phyloP scores from a whole-genome alignment of 2,797 vertebrate species.

The Helostoma temminkii region DNA sequence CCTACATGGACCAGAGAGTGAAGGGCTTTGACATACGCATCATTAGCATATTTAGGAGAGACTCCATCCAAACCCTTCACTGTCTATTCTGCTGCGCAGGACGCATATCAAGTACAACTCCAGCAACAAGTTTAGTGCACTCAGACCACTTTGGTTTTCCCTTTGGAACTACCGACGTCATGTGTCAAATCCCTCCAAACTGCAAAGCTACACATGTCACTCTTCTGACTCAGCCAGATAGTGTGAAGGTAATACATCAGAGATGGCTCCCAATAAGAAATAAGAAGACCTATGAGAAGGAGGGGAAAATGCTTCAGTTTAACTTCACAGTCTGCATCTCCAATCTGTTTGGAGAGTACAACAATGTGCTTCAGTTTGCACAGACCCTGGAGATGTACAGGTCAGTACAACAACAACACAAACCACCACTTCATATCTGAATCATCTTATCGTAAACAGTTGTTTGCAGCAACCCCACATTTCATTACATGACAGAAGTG shows the following conservation, averaged over 20 bases:
- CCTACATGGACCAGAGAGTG: conserved; percentile 67
- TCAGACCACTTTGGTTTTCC: conserved; percentile 68
- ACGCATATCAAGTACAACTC: not conserved
- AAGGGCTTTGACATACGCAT: conserved; percentile 50
- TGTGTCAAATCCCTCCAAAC: conserved; percentile 68
- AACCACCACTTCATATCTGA: too few species aligned
- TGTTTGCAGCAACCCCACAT: too few species aligned
- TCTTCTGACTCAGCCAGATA: conserved; percentile 2
- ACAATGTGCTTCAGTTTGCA: too few species aligned
- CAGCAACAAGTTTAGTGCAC: conserved; percentile 42
- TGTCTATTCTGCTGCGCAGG: conserved; percentile 69
- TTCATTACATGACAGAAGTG: too few species aligned
- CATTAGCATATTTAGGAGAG: conserved; percentile 68
- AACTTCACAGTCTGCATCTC: too few species aligned
- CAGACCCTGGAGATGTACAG: too few species aligned
- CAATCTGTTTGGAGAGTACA: too few species aligned
- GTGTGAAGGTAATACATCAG: not conserved
- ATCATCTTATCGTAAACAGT: too few species aligned
- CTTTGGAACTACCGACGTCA: conserved; percentile 68
- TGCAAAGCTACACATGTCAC: conserved; percentile 41
- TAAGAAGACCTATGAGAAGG: not conserved
- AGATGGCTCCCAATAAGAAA: conserved; percentile 46
- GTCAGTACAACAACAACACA: too few species aligned
- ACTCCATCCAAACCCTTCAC: conserved; percentile 55
- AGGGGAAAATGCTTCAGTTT: conserved; percentile 10